Evolutionary conservation across 2,113 vertebrate species (phyloP).

Genomic region (Paradoxurus hermaphroditus): DNA sequence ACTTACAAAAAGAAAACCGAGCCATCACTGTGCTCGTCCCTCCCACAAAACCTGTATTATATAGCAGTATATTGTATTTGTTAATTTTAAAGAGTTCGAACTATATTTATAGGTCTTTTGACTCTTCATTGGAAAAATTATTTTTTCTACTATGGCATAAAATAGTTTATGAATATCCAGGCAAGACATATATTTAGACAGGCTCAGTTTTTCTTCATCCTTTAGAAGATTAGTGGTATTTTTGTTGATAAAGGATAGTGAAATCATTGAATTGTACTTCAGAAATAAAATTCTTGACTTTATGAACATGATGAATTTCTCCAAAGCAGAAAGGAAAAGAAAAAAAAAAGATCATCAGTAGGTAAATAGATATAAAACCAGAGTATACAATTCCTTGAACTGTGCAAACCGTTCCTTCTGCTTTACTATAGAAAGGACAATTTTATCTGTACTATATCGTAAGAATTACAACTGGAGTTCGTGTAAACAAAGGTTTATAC

Average conservation of each 20-base stretch:
- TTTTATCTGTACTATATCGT: not conserved
- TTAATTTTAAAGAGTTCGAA: not conserved
- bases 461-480: not conserved
- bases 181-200: not conserved
- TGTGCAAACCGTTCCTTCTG: not conserved
- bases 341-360: not conserved
- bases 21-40: not conserved
- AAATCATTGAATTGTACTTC: not conserved
- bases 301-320: conserved; percentile 5
- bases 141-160: not conserved
- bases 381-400: not conserved
- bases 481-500: not conserved
- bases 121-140: not conserved
- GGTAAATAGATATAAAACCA: not conserved
- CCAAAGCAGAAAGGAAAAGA: not conserved
- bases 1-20: conserved; percentile 5
- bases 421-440: not conserved
- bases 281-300: conserved; percentile 11
- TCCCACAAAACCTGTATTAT: not conserved
- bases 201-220: not conserved
- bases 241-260: not conserved
- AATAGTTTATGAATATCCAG: not conserved
- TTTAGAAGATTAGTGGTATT: not conserved
- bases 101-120: not conserved
- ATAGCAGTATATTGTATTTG: not conserved